Conservation (phyloP, 1,140 invertebrate species). For the Uloborus diversus region DNA sequence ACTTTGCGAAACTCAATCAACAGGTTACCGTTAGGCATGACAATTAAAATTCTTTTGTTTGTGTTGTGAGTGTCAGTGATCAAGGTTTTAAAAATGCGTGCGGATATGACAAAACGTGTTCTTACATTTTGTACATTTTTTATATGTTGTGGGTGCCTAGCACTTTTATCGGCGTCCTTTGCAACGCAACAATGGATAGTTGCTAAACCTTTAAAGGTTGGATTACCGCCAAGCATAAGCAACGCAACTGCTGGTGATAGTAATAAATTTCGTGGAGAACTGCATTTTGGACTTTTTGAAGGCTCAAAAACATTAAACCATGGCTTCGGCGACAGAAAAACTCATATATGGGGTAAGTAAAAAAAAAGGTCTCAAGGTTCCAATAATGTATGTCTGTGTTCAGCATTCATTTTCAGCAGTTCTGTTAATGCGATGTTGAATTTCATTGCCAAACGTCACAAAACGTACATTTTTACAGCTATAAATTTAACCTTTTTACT, state of each 20-base stretch:
- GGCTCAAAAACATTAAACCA: slow-evolving; percentile 84
- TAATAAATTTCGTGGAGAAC: slow-evolving; percentile 75
- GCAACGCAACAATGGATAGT: slow-evolving; percentile 90
- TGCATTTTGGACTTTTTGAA: slow-evolving; percentile 85
- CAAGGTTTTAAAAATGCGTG: slow-evolving; percentile 27
- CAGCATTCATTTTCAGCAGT: too few species aligned
- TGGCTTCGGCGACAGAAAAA: slow-evolving; percentile 76
- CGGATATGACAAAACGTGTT: slow-evolving; percentile 75
- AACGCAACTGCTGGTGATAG: slow-evolving; percentile 66
- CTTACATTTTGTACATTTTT: slow-evolving; percentile 91
- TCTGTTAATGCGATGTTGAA: too few species aligned
- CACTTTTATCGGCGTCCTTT: slow-evolving; percentile 81
- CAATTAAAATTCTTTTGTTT: too few species aligned
- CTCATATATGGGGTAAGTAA: slow-evolving; percentile 67
- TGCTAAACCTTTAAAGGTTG: slow-evolving; percentile 75
- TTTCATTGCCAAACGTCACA: too few species aligned
- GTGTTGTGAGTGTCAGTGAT: too few species aligned
- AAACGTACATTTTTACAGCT: too few species aligned
- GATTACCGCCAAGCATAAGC: slow-evolving; percentile 62
- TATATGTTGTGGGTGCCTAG: slow-evolving; percentile 82
- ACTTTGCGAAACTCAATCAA: too few species aligned
- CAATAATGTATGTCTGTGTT: too few species aligned
- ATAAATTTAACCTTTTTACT: too few species aligned
- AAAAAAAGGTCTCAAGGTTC: too few species aligned
- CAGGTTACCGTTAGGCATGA: too few species aligned